Evolutionary conservation across 2,888 invertebrate species (phyloP), one percentile per base, ranked within the genome.

Genomic region (Lymantria dispar): DNA sequence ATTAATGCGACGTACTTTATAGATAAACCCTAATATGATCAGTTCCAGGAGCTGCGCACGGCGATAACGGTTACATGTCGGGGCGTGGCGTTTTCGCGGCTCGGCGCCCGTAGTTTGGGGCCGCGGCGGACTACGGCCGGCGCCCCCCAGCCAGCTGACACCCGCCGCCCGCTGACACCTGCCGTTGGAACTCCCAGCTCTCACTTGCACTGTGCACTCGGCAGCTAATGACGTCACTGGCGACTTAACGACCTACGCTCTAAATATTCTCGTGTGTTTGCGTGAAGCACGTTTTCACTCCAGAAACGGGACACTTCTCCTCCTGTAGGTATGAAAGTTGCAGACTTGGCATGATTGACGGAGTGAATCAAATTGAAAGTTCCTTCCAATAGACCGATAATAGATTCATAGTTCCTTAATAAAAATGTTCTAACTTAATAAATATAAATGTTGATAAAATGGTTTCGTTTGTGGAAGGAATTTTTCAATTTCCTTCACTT

Each of bases 51-150:
- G 56, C 60, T 48, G 64, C 69, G 41, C 69, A 63, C 52, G 62
- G 58, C 60, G 64, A 63, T 51, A 60, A 64, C 54, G 66, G 64
- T 42, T 78, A 72, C 71, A 51, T 72, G 64, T 53, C 67, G 64
- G 47, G 62, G 64, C 72, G 76, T 62, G 56, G 74, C 60, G 68
- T 67, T 61, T 70, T 70, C 65, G 66, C 65, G 57, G 74, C 76
- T 56, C 85, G 87, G 59, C 83, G 87, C 45, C 74, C 84, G 68
- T 87, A 87, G 87, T 69, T 80, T 44, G 55, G 69, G 74, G 75
- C 76, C 74, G 81, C 85, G 86, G 81, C 79, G 78, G 63, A 55
- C 33, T 38, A 10, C 39, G 44, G 52, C 40, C 40, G 48, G 39
- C 44, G n/a, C 47, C n/a, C 7, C 50, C 29, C 40, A 47, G 48